These are phyloP conservation scores for Triplophysa bombifrons DNA, from an alignment of 2,797 vertebrate species.

Conservation along the genomic window DNA sequence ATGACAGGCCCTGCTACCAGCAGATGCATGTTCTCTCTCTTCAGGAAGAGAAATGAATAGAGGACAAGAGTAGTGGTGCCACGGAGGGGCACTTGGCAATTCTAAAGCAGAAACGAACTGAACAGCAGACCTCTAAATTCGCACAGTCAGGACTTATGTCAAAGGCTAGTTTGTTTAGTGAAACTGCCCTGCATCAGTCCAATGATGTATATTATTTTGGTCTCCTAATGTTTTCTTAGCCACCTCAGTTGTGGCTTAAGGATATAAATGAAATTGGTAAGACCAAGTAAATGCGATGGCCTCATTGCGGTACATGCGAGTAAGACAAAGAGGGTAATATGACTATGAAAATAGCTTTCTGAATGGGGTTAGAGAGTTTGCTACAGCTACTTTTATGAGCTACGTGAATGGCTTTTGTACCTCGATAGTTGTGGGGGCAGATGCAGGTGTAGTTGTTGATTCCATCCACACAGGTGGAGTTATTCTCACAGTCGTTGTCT, in stretches of 20 bases:
- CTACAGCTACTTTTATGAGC: not conserved
- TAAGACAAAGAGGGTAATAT: constrained; percentile 33
- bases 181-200: constrained; percentile 28
- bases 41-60: constrained; percentile 28
- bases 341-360: not conserved
- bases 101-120: constrained; percentile 59
- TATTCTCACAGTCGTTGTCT: constrained; percentile 98
- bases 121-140: constrained; percentile 37
- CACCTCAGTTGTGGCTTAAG: constrained; percentile 52
- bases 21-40: constrained; percentile 43
- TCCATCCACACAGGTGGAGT: constrained; percentile 92
- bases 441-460: constrained; percentile 95
- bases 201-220: constrained; percentile 46
- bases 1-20: constrained; percentile 58
- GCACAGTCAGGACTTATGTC: constrained; percentile 48
- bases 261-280: constrained; percentile 40
- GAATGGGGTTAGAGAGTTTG: constrained; percentile 6
- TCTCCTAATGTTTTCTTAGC: constrained; percentile 61
- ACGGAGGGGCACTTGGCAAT: constrained; percentile 43
- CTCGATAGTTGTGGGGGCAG: constrained; percentile 90
- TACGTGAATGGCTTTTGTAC: constrained; percentile 59
- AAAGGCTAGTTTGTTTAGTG: constrained; percentile 31
- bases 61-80: constrained; percentile 28
- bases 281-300: constrained; percentile 20
- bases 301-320: constrained; percentile 23